phyloP scores from a whole-genome alignment of 2,888 invertebrate genomes.

The Monoplex corrugatus region DNA sequence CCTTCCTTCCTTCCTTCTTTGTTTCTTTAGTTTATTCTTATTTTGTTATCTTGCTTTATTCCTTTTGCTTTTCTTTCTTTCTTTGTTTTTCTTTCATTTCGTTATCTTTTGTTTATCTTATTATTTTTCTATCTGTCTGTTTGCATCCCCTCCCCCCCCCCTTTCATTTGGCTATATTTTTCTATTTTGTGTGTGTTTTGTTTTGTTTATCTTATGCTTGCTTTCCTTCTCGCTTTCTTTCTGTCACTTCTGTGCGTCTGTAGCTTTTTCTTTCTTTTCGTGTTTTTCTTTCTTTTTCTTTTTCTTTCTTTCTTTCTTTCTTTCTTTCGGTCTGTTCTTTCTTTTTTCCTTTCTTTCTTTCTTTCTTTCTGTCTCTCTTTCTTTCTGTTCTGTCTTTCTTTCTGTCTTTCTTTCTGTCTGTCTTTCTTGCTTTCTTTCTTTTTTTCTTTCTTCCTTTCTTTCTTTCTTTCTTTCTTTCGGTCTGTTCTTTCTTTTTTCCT shows the following conservation, averaged over 20 bases:
- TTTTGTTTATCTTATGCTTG: background rate
- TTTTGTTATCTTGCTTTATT: too few relatives aligned
- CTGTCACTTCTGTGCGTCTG: background rate
- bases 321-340: slow-evolving; percentile 26
- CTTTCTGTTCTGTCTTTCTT: slow-evolving; percentile 22
- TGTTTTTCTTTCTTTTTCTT: slow-evolving; percentile 15
- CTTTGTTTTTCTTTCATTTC: background rate
- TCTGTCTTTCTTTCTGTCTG: background rate
- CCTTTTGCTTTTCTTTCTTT: background rate
- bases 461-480: background rate
- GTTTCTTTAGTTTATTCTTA: too few relatives aligned
- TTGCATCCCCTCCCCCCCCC: background rate
- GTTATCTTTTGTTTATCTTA: background rate
- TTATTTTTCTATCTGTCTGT: background rate
- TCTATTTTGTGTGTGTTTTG: background rate
- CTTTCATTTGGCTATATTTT: background rate
- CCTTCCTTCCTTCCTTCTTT: too few relatives aligned
- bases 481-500: background rate
- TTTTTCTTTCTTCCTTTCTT: background rate
- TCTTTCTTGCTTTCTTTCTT: background rate
- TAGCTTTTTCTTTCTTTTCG: background rate
- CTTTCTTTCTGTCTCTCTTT: slow-evolving; percentile 18
- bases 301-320: slow-evolving; percentile 36
- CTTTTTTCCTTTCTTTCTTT: slow-evolving; percentile 23
- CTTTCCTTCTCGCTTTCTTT: background rate